Conservation (phyloP, 2,888 invertebrate species). For the Helleia helle region DNA sequence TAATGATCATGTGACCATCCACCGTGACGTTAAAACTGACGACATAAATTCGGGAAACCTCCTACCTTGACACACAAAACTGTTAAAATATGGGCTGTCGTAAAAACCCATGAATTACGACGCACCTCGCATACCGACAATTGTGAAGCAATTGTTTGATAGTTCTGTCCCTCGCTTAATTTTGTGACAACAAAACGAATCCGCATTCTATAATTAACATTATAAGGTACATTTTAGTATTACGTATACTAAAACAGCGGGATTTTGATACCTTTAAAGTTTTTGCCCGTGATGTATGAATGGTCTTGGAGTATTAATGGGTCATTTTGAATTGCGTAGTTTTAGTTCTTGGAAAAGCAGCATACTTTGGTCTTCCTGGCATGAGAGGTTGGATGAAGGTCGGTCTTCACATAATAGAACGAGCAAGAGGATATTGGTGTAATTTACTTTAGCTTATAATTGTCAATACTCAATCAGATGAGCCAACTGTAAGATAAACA, state of each 20-base stretch:
- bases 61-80: constrained; percentile 31
- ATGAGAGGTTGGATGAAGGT: too few relatives aligned
- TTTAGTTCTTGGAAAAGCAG: too few relatives aligned
- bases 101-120: constrained; percentile 57
- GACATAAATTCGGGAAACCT: constrained; percentile 15
- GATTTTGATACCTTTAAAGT: constrained; percentile 34
- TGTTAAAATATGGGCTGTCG: constrained; percentile 49
- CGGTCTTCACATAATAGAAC: too few relatives aligned
- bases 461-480: too few relatives aligned
- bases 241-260: constrained; percentile 37
- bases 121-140: constrained; percentile 38
- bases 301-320: constrained; percentile 44
- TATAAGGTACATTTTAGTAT: too few relatives aligned
- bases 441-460: too few relatives aligned
- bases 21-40: background rate
- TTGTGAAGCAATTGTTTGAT: constrained; percentile 48
- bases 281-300: constrained; percentile 53
- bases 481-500: too few relatives aligned
- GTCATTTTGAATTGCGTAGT: constrained; percentile 12
- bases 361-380: too few relatives aligned
- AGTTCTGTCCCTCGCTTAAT: constrained; percentile 37
- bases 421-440: too few relatives aligned
- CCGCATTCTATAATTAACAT: too few relatives aligned
- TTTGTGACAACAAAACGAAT: constrained; percentile 12
- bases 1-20: too few relatives aligned